Evolutionary conservation across 2,797 vertebrate genomes (phyloP).

Genomic region (Epinephelus awoara): DNA sequence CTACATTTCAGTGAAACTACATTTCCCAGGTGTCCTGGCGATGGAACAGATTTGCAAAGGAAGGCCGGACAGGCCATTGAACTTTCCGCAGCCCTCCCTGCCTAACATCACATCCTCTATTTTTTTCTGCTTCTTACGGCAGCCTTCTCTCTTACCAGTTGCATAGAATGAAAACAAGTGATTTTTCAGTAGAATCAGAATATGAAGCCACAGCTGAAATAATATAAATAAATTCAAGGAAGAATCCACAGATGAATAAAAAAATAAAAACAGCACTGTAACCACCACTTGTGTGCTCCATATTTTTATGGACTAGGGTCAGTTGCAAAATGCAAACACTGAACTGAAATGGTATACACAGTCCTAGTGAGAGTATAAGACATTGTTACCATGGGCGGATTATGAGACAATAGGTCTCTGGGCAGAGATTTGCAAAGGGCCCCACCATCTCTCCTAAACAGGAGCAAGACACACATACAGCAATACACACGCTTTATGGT

Average conservation of each 20-base stretch:
- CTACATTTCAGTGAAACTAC: constrained; percentile 67
- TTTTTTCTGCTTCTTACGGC: neutral
- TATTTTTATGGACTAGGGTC: too few relatives aligned
- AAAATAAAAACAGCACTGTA: too few relatives aligned
- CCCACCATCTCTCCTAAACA: too few relatives aligned
- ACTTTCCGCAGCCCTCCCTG: constrained; percentile 65
- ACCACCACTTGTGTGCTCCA: too few relatives aligned
- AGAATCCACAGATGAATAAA: neutral
- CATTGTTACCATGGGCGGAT: too few relatives aligned
- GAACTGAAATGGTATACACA: neutral
- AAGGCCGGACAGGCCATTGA: constrained; percentile 81
- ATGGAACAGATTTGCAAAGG: constrained; percentile 37
- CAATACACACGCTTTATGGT: too few relatives aligned
- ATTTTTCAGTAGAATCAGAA: neutral
- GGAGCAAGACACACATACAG: too few relatives aligned
- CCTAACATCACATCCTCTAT: constrained; percentile 33
- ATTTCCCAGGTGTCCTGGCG: constrained; percentile 71
- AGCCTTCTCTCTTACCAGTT: neutral
- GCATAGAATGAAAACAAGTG: too few relatives aligned
- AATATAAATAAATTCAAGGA: neutral
- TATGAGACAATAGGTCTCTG: too few relatives aligned
- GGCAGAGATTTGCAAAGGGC: too few relatives aligned
- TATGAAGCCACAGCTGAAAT: neutral
- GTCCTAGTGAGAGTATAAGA: neutral
- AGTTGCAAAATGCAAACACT: neutral